Percentiles rank a stretch among this genome's conserved stretches.
Conservation (phyloP, 2,888 invertebrate species). For the Andrena haemorrhoa region DNA sequence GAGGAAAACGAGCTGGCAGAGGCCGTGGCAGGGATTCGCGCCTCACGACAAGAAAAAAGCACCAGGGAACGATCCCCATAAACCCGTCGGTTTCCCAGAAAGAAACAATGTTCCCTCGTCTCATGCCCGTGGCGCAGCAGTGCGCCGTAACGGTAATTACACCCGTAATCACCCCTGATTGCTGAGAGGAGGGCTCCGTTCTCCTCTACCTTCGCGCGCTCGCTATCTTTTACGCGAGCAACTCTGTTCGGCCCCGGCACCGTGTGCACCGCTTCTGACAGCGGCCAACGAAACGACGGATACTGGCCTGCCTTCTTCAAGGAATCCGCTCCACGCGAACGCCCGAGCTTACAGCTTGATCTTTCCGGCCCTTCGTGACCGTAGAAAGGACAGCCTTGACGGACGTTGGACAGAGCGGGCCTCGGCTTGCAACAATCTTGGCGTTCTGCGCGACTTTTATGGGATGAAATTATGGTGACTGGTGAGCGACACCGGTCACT, state of each 20-base stretch:
- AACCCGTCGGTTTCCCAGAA: conserved; percentile 78
- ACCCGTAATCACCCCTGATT: conserved; percentile 78
- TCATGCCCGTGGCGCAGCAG: conserved; percentile 68
- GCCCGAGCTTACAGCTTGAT: background rate
- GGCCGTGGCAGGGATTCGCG: conserved; percentile 36
- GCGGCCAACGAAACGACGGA: conserved; percentile 8
- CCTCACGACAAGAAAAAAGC: conserved; percentile 60
- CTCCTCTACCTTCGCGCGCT: conserved; percentile 52
- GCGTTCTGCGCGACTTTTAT: too few relatives aligned
- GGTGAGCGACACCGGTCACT: too few relatives aligned
- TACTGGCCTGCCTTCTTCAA: conserved; percentile 6
- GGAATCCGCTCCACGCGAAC: conserved; percentile 11
- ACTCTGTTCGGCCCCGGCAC: conserved; percentile 7
- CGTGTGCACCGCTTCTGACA: conserved; percentile 23
- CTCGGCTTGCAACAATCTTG: background rate
- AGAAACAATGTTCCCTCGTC: conserved; percentile 75
- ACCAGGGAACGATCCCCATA: conserved; percentile 70
- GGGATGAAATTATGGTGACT: too few relatives aligned
- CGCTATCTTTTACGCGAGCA: conserved; percentile 52
- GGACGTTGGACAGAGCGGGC: background rate
- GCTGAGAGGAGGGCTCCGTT: conserved; percentile 59
- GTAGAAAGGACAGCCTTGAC: background rate
- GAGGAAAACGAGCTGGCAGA: conserved; percentile 24
- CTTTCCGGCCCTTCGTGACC: background rate
- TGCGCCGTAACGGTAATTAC: conserved; percentile 80